Percentiles rank a stretch among this genome's conserved stretches.
Conservation (phyloP, 1,140 invertebrate genomes). For the Drosophila parvula region DNA sequence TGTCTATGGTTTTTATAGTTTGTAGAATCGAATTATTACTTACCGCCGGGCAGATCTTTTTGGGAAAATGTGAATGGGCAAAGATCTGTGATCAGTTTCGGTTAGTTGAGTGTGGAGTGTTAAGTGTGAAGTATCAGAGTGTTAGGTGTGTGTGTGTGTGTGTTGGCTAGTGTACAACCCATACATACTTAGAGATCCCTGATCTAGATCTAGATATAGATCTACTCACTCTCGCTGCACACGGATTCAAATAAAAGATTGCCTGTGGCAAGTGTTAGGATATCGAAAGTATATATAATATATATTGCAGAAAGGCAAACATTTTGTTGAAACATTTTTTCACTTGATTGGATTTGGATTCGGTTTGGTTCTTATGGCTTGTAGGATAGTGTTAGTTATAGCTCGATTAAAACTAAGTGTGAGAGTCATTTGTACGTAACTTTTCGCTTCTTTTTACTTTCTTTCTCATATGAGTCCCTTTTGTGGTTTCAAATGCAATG, state of each 20-base stretch:
- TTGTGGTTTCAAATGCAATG: constrained; percentile 81
- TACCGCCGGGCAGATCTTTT: constrained; percentile 49
- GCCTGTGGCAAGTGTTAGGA: constrained; percentile 43
- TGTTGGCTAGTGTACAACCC: constrained; percentile 41
- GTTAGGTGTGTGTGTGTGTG: constrained; percentile 10
- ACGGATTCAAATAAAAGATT: constrained; percentile 58
- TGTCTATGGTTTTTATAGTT: constrained; percentile 39
- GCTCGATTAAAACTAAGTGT: constrained; percentile 67
- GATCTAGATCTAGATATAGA: constrained; percentile 22
- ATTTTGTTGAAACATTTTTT: constrained; percentile 42
- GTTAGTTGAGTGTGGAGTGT: constrained; percentile 26
- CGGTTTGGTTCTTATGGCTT: constrained; percentile 31
- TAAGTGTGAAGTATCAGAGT: neutral
- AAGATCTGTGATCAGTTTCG: constrained; percentile 19
- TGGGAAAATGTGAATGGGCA: constrained; percentile 33
- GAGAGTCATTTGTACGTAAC: constrained; percentile 76
- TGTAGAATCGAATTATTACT: constrained; percentile 70
- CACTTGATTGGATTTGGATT: constrained; percentile 37
- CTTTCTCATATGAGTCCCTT: constrained; percentile 84
- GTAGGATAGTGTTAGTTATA: constrained; percentile 35
- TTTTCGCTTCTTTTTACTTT: constrained; percentile 84
- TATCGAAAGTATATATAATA: constrained; percentile 49
- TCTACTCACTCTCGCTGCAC: constrained; percentile 56
- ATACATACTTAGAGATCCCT: constrained; percentile 51
- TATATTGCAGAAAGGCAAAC: constrained; percentile 52